A percentile compares a stretch with the other conserved stretches of the same genome.
phyloP scores from a whole-genome alignment of 2,888 invertebrate species.

The Euplexia lucipara region DNA sequence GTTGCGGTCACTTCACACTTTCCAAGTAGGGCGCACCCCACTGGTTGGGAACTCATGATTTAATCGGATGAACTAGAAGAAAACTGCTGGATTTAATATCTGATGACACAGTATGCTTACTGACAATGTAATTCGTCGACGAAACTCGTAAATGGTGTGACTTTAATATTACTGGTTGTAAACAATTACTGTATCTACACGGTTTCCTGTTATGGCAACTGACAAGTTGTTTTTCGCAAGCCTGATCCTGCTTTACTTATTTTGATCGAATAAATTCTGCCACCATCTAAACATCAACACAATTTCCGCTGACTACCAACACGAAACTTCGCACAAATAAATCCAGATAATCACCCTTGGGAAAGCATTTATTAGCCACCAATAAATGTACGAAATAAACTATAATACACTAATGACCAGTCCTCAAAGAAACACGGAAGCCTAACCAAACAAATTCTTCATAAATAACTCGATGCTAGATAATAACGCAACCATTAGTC shows the following conservation, averaged over 20 bases:
- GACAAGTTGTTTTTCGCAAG: slow-evolving; percentile 19
- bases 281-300: slow-evolving; percentile 14
- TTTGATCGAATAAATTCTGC: neutral
- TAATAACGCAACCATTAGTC: slow-evolving; percentile 53
- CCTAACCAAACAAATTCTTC: slow-evolving; percentile 36
- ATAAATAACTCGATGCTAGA: slow-evolving; percentile 58
- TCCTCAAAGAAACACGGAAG: slow-evolving; percentile 39
- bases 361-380: slow-evolving; percentile 26
- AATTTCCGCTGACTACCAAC: neutral
- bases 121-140: too few relatives aligned
- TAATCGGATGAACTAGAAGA: too few relatives aligned
- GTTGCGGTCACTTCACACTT: too few relatives aligned
- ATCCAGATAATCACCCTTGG: slow-evolving; percentile 12
- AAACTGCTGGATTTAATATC: too few relatives aligned
- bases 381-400: slow-evolving; percentile 9
- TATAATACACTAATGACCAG: slow-evolving; percentile 4
- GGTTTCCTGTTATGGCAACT: neutral
- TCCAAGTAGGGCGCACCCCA: too few relatives aligned
- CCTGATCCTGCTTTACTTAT: neutral
- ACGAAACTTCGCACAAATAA: slow-evolving; percentile 12
- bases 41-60: too few relatives aligned
- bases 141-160: too few relatives aligned
- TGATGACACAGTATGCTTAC: too few relatives aligned
- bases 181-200: slow-evolving; percentile 3
- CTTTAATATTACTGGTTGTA: neutral